phyloP scores from a whole-genome alignment of 2,888 invertebrate genomes.

The Scotopteryx bipunctaria region DNA sequence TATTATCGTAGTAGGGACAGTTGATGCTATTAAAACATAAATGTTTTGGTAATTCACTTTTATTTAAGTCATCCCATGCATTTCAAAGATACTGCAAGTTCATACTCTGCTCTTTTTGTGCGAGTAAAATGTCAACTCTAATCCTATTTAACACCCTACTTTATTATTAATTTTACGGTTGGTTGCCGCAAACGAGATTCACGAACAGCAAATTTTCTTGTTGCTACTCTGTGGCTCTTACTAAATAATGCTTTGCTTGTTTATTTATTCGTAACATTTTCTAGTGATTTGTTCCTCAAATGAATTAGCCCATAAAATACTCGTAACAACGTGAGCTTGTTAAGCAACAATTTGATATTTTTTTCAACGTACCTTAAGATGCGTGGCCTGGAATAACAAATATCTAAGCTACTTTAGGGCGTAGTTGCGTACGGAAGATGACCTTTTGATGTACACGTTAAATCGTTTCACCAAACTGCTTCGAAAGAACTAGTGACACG shows the following conservation, averaged over 20 bases:
- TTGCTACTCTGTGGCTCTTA: constrained; percentile 4
- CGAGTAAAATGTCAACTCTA: constrained; percentile 21
- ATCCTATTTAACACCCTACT: constrained; percentile 24
- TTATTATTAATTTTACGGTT: constrained; percentile 27
- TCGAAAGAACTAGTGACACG: too few species aligned
- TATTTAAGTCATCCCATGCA: background rate
- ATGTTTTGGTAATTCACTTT: background rate
- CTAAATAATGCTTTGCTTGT: constrained; percentile 14
- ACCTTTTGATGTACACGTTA: too few species aligned
- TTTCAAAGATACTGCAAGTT: constrained; percentile 9
- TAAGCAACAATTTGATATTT: too few species aligned
- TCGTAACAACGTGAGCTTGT: too few species aligned
- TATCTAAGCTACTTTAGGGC: too few species aligned
- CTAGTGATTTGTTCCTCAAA: background rate
- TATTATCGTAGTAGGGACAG: too few species aligned
- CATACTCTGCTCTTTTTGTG: constrained; percentile 22
- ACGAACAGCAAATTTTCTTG: constrained; percentile 20
- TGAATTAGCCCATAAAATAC: background rate
- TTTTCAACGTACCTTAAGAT: too few species aligned
- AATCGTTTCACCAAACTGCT: too few species aligned
- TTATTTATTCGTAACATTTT: constrained; percentile 17
- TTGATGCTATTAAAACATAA: too few species aligned
- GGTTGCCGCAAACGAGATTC: constrained; percentile 19
- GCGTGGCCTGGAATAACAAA: too few species aligned
- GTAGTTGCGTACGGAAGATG: too few species aligned